Evolutionary conservation across 2,888 invertebrate genomes (phyloP).

Genomic region (Scrobipalpa atriplicella): DNA sequence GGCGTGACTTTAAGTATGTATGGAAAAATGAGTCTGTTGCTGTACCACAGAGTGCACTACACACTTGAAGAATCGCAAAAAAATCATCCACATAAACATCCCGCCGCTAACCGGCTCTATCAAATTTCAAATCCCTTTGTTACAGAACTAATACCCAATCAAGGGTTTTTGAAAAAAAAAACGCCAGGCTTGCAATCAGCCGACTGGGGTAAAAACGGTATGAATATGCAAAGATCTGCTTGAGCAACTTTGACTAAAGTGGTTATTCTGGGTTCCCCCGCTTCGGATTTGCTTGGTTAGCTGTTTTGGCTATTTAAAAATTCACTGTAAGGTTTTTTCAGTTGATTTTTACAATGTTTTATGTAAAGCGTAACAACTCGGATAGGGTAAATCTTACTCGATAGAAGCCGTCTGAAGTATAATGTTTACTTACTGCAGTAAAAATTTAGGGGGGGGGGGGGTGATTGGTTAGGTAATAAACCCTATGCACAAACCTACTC

Average conservation of each 20-base stretch:
- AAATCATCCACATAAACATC: not conserved
- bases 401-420: no score
- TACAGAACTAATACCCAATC: conserved; percentile 6
- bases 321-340: not conserved
- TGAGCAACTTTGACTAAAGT: conserved; percentile 1
- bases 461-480: no score
- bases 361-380: no score
- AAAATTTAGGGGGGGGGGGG: no score
- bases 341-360: no score
- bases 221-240: conserved; percentile 6
- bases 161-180: not conserved
- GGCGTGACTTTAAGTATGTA: no score
- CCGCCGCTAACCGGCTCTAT: not conserved
- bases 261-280: not conserved
- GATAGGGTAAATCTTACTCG: no score
- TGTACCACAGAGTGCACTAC: no score
- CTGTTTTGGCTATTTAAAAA: not conserved
- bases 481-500: no score
- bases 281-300: not conserved
- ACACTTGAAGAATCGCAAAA: not conserved
- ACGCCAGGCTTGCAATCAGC: not conserved
- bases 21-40: no score
- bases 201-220: not conserved
- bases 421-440: no score
- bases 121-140: not conserved